These are phyloP conservation scores for Lissonota sp. DNA, from an alignment of 2,888 invertebrate genomes.

Conservation along the genomic window DNA sequence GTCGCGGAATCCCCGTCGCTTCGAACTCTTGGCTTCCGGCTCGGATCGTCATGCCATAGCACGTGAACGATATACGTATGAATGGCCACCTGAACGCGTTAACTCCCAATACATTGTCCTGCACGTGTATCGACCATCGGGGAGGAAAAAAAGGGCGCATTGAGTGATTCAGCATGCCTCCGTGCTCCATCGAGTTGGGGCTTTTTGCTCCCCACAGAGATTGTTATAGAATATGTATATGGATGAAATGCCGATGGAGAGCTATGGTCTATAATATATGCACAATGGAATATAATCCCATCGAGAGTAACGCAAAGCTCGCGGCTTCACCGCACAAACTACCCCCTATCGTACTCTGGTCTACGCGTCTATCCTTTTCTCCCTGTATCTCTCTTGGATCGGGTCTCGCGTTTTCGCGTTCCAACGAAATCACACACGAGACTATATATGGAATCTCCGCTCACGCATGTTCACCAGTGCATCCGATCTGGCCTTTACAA, in stretches of 20 bases:
- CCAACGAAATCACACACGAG: conserved; percentile 59
- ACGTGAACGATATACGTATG: conserved; percentile 14
- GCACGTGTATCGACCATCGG: not conserved
- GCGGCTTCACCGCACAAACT: conserved; percentile 35
- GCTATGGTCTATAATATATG: conserved; percentile 64
- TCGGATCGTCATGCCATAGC: conserved; percentile 48
- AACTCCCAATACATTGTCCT: conserved; percentile 22
- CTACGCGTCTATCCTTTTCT: not conserved
- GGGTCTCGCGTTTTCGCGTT: conserved; percentile 46
- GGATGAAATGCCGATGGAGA: conserved; percentile 65
- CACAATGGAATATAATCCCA: conserved; percentile 70
- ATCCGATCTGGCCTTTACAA: conserved; percentile 66
- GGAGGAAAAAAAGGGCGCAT: not conserved
- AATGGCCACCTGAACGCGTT: conserved; percentile 5
- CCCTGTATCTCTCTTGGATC: not conserved
- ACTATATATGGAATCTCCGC: conserved; percentile 50
- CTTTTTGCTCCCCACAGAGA: not conserved
- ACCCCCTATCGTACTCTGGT: not conserved
- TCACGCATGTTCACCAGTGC: conserved; percentile 65
- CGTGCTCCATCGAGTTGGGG: too few relatives aligned
- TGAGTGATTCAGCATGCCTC: too few relatives aligned
- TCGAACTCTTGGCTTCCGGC: conserved; percentile 70
- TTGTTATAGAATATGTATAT: conserved; percentile 8
- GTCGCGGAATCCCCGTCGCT: conserved; percentile 66
- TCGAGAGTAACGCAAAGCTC: conserved; percentile 59